Evolutionary conservation across 53 echinoderm and acorn worm species (phyloP).

Genomic region (Stichopus horrens): DNA sequence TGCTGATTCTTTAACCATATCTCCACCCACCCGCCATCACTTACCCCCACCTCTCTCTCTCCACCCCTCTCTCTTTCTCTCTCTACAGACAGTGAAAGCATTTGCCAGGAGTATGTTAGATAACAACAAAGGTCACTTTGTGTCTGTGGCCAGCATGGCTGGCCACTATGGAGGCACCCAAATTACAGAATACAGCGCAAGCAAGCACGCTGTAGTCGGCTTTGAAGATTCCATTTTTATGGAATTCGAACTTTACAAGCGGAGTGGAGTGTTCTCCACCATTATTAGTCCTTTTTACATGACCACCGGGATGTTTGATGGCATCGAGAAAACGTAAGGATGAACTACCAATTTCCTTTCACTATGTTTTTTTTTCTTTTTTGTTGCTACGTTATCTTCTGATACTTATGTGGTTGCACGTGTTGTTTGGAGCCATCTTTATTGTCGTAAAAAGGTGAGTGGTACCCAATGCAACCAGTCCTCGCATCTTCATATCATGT

Average conservation of each 20-base stretch:
- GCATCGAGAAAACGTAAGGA: slow-evolving; percentile 69
- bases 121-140: slow-evolving; percentile 94
- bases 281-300: slow-evolving; percentile 88
- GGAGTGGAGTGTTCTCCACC: slow-evolving; percentile 79
- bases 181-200: slow-evolving; percentile 85
- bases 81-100: slow-evolving; percentile 82
- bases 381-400: too few species aligned
- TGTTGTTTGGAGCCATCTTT: too few species aligned
- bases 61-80: not conserved
- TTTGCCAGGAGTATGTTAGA: slow-evolving; percentile 83
- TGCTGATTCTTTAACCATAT: not conserved
- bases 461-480: too few species aligned
- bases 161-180: slow-evolving; percentile 76
- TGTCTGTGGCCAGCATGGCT: slow-evolving; percentile 81
- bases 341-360: not conserved
- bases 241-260: slow-evolving; percentile 65
- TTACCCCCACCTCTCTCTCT: not conserved
- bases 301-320: slow-evolving; percentile 95
- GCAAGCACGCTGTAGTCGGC: slow-evolving; percentile 93
- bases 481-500: too few species aligned
- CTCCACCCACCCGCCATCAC: too few species aligned
- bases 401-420: too few species aligned
- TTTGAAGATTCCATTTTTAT: slow-evolving; percentile 79
- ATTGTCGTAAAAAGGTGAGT: too few species aligned
- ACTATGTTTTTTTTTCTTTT: too few species aligned